Conservation (phyloP, 2,888 invertebrate genomes). For the Limnephilus marmoratus region DNA sequence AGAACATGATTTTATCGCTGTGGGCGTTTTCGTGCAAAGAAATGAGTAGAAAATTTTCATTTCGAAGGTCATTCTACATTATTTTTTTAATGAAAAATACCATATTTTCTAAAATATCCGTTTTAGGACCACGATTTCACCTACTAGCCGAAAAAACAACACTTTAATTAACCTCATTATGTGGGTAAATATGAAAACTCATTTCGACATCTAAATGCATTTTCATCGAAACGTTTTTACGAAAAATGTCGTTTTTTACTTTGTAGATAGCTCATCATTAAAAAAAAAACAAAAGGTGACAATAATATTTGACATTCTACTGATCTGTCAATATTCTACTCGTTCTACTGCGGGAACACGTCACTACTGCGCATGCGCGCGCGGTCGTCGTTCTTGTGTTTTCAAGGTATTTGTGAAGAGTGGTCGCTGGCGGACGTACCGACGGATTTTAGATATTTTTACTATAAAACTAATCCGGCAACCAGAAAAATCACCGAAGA, state of each 20-base stretch:
- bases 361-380: conserved; percentile 46
- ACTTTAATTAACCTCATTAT: neutral
- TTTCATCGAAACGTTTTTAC: neutral
- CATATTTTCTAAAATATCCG: neutral
- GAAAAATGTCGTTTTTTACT: neutral
- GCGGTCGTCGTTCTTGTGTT: conserved; percentile 38
- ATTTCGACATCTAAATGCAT: neutral
- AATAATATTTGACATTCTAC: conserved; percentile 21
- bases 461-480: neutral
- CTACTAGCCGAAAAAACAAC: neutral
- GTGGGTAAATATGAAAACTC: neutral
- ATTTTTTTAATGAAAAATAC: conserved; percentile 2
- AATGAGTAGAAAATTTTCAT: neutral
- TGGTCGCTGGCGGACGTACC: conserved; percentile 38
- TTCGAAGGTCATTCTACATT: conserved; percentile 37
- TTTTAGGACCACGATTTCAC: neutral
- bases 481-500: neutral
- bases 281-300: neutral
- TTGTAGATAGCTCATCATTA: neutral
- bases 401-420: conserved; percentile 50
- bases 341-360: conserved; percentile 20
- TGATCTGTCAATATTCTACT: conserved; percentile 31
- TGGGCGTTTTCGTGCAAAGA: conserved; percentile 20
- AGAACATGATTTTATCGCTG: conserved; percentile 20
- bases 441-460: conserved; percentile 6